A percentile compares a stretch with the other conserved stretches of the same genome.
Conservation (phyloP, 2,113 vertebrate species). For the Malurus alboscapulatus region DNA sequence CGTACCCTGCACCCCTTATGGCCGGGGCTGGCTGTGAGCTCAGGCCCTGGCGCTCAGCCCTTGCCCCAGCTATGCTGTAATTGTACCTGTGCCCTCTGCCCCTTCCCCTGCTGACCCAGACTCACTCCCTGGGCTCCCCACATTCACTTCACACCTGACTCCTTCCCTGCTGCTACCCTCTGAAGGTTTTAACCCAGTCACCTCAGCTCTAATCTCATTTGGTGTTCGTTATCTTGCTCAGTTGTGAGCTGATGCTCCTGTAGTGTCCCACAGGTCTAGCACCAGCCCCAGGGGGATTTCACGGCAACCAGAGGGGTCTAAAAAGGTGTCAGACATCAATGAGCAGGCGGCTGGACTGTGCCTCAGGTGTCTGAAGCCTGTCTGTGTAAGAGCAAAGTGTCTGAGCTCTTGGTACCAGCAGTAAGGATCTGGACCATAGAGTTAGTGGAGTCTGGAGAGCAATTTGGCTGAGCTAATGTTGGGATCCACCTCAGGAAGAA, state of each 20-base stretch:
- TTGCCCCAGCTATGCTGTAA: neutral
- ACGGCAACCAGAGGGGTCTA: neutral
- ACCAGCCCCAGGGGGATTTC: neutral
- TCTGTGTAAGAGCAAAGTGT: neutral
- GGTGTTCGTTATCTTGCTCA: neutral
- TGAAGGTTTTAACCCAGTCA: neutral
- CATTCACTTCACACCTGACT: neutral
- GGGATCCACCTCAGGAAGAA: neutral
- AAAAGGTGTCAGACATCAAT: neutral
- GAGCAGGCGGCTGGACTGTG: neutral
- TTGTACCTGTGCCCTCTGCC: neutral
- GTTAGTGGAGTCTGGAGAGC: neutral
- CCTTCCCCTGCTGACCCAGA: neutral
- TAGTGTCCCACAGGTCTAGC: neutral
- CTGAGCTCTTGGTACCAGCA: neutral
- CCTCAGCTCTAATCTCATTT: neutral
- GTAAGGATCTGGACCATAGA: neutral
- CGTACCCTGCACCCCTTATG: neutral
- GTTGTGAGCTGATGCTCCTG: neutral
- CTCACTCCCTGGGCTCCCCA: neutral
- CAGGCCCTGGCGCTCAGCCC: neutral
- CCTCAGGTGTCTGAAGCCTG: neutral
- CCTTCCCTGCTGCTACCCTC: neutral
- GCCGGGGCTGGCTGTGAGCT: neutral
- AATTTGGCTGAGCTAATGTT: neutral